These are phyloP conservation scores for Cephalopterus ornatus DNA, from an alignment of 2,113 vertebrate species.

Conservation along the genomic window DNA sequence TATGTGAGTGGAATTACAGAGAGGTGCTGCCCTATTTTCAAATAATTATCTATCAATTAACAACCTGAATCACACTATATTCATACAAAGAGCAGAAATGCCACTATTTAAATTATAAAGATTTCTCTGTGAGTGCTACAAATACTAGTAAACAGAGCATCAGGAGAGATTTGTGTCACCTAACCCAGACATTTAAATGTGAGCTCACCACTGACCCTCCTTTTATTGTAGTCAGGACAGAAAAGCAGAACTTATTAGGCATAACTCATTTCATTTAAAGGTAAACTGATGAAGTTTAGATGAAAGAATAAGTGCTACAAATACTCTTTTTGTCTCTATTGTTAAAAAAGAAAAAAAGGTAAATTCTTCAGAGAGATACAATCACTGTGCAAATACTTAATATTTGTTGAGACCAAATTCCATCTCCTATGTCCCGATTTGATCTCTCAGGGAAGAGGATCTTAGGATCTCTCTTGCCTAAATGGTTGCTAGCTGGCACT, in stretches of 20 bases:
- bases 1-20: neutral
- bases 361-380: neutral
- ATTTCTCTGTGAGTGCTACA: no score
- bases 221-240: neutral
- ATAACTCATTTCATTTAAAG: neutral
- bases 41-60: neutral
- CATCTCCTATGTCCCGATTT: neutral
- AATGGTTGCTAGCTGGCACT: neutral
- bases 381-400: neutral
- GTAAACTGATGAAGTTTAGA: neutral
- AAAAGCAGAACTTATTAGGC: neutral
- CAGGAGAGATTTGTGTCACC: neutral
- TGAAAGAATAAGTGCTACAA: neutral
- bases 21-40: neutral
- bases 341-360: neutral
- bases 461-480: neutral
- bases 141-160: neutral
- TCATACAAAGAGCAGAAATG: neutral
- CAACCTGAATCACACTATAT: neutral
- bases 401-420: neutral
- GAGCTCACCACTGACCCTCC: neutral
- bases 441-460: neutral
- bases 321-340: neutral
- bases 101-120: neutral
- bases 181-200: neutral